Evolutionary conservation across 2,797 vertebrate genomes (phyloP).

Genomic region (Cercopithecus diana): DNA sequence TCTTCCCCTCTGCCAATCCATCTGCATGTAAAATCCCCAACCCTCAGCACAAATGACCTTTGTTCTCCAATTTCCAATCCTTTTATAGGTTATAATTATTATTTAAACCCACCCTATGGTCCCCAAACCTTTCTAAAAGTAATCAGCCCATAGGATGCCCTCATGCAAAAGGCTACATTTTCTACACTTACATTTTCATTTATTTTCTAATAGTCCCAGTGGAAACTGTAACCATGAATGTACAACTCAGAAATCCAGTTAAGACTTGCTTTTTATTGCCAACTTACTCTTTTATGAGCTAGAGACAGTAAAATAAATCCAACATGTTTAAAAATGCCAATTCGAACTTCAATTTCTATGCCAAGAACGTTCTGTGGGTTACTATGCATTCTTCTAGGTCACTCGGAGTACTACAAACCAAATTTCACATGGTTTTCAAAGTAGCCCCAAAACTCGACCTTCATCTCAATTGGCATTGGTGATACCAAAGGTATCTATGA

Average conservation of each 20-base stretch:
- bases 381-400: neutral
- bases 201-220: neutral
- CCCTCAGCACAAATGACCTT: neutral
- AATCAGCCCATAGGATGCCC: neutral
- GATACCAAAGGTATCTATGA: neutral
- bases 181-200: neutral
- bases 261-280: neutral
- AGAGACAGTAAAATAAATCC: neutral
- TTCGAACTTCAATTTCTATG: neutral
- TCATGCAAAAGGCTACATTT: neutral
- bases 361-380: neutral
- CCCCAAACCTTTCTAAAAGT: neutral
- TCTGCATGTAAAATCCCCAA: neutral
- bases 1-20: neutral
- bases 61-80: neutral
- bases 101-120: fast-evolving
- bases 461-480: neutral
- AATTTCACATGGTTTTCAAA: neutral
- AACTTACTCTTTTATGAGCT: neutral
- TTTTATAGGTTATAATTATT: neutral
- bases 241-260: neutral
- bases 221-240: neutral
- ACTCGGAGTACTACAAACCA: neutral
- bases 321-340: neutral
- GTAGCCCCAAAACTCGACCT: neutral